A percentile compares a stretch with the other conserved stretches of the same genome.
Conservation (phyloP, 2,113 vertebrate genomes). For the Ameiurus melas region DNA sequence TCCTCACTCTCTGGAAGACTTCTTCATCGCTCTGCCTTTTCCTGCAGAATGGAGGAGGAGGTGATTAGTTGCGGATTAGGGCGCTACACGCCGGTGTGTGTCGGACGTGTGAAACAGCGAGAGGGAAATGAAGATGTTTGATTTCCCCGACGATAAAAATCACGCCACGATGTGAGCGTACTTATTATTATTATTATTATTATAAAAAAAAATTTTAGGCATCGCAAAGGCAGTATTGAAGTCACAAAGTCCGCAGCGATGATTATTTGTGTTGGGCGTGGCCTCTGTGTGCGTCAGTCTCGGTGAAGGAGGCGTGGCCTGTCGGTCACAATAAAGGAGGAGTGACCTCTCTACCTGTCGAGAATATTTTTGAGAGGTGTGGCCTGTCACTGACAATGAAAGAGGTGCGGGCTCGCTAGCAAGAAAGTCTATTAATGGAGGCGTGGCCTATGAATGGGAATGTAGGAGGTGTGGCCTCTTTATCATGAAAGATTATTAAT, state of each 20-base stretch:
- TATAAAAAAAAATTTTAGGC: too few species aligned
- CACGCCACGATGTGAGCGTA: too few species aligned
- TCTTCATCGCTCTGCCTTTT: neutral
- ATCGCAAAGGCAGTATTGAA: neutral
- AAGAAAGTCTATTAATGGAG: neutral
- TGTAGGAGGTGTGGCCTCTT: neutral
- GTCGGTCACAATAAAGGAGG: neutral
- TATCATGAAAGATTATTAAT: too few species aligned
- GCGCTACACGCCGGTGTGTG: neutral
- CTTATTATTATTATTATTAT: too few species aligned
- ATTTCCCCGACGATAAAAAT: neutral
- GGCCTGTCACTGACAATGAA: neutral
- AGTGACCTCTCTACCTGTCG: neutral
- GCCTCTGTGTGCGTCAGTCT: too few species aligned
- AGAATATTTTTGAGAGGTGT: neutral
- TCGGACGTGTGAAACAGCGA: neutral
- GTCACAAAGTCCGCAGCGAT: neutral
- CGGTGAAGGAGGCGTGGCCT: neutral
- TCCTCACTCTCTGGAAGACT: neutral
- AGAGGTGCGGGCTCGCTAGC: neutral
- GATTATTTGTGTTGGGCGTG: neutral
- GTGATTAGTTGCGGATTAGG: neutral
- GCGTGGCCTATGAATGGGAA: neutral
- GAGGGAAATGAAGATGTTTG: neutral
- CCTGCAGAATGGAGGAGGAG: neutral